Conservation (phyloP, 2,888 invertebrate species). For the Agrochola litura region DNA sequence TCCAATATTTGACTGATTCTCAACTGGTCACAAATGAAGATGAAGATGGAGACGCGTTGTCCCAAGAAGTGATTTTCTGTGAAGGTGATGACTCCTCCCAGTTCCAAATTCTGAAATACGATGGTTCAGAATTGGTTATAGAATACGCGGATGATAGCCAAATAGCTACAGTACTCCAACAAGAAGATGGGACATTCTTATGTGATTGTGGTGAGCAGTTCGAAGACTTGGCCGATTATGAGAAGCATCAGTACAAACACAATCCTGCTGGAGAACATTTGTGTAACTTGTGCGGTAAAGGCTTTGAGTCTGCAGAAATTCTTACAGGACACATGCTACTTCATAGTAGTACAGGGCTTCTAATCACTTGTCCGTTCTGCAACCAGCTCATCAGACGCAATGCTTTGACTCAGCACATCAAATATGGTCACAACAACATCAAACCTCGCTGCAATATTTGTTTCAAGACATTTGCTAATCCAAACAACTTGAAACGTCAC, state of each 20-base stretch:
- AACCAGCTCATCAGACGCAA: slow-evolving; percentile 82
- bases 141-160: slow-evolving; percentile 87
- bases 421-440: slow-evolving; percentile 85
- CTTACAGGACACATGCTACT: slow-evolving; percentile 86
- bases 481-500: slow-evolving; percentile 87
- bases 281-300: slow-evolving; percentile 86
- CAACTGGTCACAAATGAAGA: slow-evolving; percentile 75
- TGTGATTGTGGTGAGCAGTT: slow-evolving; percentile 88
- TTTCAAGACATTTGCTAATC: slow-evolving; percentile 87
- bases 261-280: slow-evolving; percentile 83
- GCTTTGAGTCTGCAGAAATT: slow-evolving; percentile 86
- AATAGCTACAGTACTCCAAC: slow-evolving; percentile 83
- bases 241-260: slow-evolving; percentile 85
- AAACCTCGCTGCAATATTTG: slow-evolving; percentile 85
- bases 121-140: slow-evolving; percentile 86
- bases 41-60: slow-evolving; percentile 77
- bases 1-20: slow-evolving; percentile 81
- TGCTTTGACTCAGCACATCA: slow-evolving; percentile 86
- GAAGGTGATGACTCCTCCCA: slow-evolving; percentile 86
- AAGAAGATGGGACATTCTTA: slow-evolving; percentile 84
- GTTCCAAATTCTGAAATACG: slow-evolving; percentile 86
- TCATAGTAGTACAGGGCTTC: slow-evolving; percentile 79
- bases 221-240: slow-evolving; percentile 83
- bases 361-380: slow-evolving; percentile 86
- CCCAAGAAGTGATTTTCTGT: slow-evolving; percentile 85